Evolutionary conservation across 1,140 invertebrate genomes (phyloP).

Genomic region (Heliconius eleuchia): DNA sequence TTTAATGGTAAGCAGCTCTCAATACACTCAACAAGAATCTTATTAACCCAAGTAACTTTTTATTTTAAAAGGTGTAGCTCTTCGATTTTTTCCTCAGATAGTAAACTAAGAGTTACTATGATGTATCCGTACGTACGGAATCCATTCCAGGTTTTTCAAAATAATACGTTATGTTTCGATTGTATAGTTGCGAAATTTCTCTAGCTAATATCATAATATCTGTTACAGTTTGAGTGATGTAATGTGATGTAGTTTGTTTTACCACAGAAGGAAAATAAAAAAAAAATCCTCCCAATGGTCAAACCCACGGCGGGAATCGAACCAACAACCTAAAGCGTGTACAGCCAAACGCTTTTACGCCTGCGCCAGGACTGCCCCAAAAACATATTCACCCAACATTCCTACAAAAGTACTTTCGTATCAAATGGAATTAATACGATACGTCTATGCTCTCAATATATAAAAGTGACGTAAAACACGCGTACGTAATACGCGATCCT

Average conservation of each 20-base stretch:
- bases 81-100: not conserved
- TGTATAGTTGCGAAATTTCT: too few relatives aligned
- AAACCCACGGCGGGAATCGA: too few relatives aligned
- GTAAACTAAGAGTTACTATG: not conserved
- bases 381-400: not conserved
- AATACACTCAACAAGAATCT: not conserved
- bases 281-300: too few relatives aligned
- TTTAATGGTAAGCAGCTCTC: not conserved
- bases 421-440: not conserved
- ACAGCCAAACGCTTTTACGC: too few relatives aligned
- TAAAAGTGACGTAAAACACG: not conserved
- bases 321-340: too few relatives aligned
- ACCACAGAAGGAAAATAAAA: too few relatives aligned
- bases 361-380: too few relatives aligned
- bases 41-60: constrained; percentile 2
- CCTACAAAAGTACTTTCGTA: not conserved
- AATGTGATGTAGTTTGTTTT: too few relatives aligned
- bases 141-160: not conserved
- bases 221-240: too few relatives aligned
- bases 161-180: not conserved
- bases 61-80: not conserved
- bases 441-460: not conserved
- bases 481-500: constrained; percentile 2
- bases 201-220: too few relatives aligned
- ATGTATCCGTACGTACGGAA: not conserved